A percentile compares a stretch with the other conserved stretches of the same genome.
These are phyloP conservation scores for Choloepus didactylus DNA, from an alignment of 2,797 vertebrate species.

Conservation along the genomic window DNA sequence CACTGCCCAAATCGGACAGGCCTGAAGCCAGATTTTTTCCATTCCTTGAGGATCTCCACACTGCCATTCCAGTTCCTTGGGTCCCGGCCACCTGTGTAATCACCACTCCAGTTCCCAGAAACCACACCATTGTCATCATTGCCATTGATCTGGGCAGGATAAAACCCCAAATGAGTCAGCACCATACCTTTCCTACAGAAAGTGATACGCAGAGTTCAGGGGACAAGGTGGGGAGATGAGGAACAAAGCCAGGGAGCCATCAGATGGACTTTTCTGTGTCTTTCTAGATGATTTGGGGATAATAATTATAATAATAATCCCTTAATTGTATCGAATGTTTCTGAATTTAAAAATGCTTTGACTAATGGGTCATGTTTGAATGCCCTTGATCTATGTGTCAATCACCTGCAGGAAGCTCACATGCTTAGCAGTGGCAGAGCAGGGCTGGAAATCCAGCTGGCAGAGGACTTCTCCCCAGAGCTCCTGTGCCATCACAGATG, in stretches of 20 bases:
- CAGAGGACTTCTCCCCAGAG: background rate
- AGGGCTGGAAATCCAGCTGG: background rate
- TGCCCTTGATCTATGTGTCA: background rate
- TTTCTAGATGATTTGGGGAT: background rate
- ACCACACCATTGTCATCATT: constrained; percentile 94
- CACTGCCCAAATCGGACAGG: constrained; percentile 96
- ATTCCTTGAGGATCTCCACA: constrained; percentile 93
- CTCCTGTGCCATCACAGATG: background rate
- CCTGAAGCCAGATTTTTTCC: constrained; percentile 90
- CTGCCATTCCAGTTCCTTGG: constrained; percentile 95
- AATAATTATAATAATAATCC: background rate
- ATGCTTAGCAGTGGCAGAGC: background rate
- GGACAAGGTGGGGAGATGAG: background rate
- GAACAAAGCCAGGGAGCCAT: background rate
- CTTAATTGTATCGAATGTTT: background rate
- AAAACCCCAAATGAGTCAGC: background rate
- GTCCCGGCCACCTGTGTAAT: constrained; percentile 90
- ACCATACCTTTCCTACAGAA: constrained; percentile 3
- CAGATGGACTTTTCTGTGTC: background rate
- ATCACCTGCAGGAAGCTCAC: background rate
- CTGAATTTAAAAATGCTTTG: constrained; percentile 5
- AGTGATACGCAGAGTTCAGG: background rate
- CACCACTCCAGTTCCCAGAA: constrained; percentile 92
- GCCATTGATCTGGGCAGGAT: constrained; percentile 91
- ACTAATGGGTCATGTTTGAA: background rate